These are phyloP conservation scores for Corythaixoides concolor DNA, from an alignment of 2,113 vertebrate genomes.

Conservation along the genomic window DNA sequence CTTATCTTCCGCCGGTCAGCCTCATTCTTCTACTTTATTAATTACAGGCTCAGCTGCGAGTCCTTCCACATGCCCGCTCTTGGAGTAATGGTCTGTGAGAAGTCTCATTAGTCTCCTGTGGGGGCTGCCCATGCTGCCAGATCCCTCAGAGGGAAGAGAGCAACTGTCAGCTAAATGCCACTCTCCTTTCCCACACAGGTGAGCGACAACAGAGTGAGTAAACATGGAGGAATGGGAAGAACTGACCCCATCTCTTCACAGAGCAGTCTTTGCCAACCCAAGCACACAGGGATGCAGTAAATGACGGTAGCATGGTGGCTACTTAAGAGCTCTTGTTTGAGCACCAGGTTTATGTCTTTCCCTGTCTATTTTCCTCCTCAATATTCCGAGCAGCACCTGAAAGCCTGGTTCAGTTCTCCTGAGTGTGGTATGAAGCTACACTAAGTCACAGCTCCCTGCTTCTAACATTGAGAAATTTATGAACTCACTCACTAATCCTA, in stretches of 20 bases:
- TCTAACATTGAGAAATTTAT: background rate
- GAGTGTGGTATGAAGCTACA: background rate
- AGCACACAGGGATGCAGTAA: background rate
- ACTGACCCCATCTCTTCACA: background rate
- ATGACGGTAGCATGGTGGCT: background rate
- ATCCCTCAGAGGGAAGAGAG: background rate
- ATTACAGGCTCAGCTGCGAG: conserved; percentile 7
- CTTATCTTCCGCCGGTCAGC: background rate
- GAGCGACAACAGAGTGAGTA: background rate
- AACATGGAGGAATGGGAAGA: background rate
- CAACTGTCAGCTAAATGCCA: background rate
- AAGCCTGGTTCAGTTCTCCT: background rate
- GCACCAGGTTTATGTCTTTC: background rate
- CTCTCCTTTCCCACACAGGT: background rate
- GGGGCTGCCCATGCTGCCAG: background rate
- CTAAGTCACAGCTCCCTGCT: background rate
- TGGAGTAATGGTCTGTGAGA: background rate
- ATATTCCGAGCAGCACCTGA: background rate
- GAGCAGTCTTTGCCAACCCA: background rate
- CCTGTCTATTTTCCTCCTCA: background rate
- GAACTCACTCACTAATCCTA: background rate
- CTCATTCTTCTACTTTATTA: conserved; percentile 12
- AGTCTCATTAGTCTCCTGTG: background rate
- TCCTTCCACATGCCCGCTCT: background rate
- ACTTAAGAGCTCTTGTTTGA: background rate